phyloP scores from a whole-genome alignment of 2,113 vertebrate species.

The Lagopus leucura region DNA sequence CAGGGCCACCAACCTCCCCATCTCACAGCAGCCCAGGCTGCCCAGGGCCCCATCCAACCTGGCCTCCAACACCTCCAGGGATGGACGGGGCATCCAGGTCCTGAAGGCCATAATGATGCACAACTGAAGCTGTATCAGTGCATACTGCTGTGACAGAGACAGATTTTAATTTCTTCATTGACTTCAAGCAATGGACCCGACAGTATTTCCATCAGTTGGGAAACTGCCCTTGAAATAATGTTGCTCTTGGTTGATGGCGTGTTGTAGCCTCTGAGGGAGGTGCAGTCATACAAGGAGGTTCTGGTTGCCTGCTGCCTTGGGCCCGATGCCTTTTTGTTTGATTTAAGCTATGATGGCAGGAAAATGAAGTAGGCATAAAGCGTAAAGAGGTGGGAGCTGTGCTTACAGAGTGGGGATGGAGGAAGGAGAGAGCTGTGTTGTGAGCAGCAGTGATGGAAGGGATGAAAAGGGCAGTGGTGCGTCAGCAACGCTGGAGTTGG shows the following conservation, averaged over 20 bases:
- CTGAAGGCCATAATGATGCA: too few species aligned
- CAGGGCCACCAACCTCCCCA: too few species aligned
- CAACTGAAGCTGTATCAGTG: not conserved
- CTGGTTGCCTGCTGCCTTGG: not conserved
- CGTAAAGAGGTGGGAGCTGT: not conserved
- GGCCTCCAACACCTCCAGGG: too few species aligned
- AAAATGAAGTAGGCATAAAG: not conserved
- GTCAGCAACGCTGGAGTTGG: not conserved
- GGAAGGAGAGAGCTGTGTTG: not conserved
- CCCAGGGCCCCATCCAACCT: too few species aligned
- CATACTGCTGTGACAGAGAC: not conserved
- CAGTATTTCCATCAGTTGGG: not conserved
- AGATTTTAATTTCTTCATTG: not conserved
- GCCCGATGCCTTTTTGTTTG: not conserved
- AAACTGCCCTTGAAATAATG: not conserved
- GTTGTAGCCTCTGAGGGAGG: not conserved
- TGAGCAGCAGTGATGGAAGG: not conserved
- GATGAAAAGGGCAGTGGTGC: not conserved
- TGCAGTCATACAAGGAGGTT: rapidly evolving
- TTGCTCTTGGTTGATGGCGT: not conserved
- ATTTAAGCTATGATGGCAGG: not conserved
- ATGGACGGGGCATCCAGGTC: too few species aligned
- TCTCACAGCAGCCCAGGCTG: too few species aligned
- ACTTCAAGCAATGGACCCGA: not conserved
- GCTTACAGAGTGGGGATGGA: not conserved